Evolutionary conservation across 2,797 vertebrate species (phyloP).

Genomic region (Diglossa cyanea): DNA sequence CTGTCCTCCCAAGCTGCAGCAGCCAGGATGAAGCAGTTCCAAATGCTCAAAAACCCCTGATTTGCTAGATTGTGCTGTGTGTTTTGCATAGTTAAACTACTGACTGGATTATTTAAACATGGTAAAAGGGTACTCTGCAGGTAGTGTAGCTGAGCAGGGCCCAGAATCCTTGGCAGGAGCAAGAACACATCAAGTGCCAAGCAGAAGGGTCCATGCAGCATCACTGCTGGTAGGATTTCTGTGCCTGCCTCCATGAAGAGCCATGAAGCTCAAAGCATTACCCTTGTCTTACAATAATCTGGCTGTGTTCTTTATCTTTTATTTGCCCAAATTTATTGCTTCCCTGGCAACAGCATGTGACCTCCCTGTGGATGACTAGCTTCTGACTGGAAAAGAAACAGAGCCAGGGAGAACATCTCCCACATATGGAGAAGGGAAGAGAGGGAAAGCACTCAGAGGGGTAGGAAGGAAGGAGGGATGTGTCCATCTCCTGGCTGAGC

Average conservation of each 20-base stretch:
- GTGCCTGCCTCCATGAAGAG: neutral
- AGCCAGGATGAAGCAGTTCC: neutral
- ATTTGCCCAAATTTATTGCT: neutral
- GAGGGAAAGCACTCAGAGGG: neutral
- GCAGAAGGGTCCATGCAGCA: accelerated
- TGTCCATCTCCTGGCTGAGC: neutral
- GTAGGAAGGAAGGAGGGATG: neutral
- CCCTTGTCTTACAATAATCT: neutral
- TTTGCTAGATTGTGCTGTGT: accelerated
- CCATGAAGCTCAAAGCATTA: neutral
- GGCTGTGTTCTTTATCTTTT: neutral
- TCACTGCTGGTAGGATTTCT: neutral
- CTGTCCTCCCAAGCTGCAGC: neutral
- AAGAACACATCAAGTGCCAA: neutral
- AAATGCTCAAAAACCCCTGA: accelerated
- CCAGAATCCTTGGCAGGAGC: neutral
- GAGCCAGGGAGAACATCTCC: neutral
- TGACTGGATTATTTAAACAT: neutral
- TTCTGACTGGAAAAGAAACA: neutral
- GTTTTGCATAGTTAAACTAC: neutral
- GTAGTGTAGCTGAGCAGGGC: neutral
- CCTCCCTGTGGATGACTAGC: neutral
- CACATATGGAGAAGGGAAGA: neutral
- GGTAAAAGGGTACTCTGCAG: neutral
- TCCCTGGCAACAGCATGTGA: conserved; percentile 8